A percentile compares a stretch with the other conserved stretches of the same genome.
Conservation (phyloP, 1,140 invertebrate species). For the Eriocheir sinensis region DNA sequence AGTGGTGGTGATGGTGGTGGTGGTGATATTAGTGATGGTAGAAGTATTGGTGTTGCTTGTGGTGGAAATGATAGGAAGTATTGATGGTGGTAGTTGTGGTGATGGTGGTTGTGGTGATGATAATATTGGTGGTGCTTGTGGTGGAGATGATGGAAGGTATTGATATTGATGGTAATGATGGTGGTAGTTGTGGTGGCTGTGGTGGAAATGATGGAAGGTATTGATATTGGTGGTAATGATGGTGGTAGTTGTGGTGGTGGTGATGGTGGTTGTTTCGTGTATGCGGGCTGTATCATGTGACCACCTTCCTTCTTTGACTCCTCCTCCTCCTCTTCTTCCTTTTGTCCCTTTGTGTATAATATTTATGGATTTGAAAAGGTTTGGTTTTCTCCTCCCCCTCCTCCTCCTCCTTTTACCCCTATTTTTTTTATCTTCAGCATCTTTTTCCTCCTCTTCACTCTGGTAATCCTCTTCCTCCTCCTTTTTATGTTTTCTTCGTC, state of each 20-base stretch:
- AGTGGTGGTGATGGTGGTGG: too few relatives aligned
- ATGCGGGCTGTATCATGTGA: background rate
- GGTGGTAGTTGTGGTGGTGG: background rate
- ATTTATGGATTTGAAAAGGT: background rate
- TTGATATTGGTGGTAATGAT: background rate
- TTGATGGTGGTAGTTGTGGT: background rate
- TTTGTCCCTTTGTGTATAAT: background rate
- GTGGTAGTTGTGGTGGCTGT: background rate
- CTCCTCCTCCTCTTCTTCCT: background rate
- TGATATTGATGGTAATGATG: background rate
- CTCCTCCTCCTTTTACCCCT: too few relatives aligned
- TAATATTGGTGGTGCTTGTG: background rate
- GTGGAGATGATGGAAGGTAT: background rate
- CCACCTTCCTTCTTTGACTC: background rate
- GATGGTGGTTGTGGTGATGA: background rate
- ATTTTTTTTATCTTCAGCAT: too few relatives aligned
- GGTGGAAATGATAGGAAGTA: too few relatives aligned
- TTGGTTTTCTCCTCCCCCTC: too few relatives aligned
- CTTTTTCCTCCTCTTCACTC: too few relatives aligned
- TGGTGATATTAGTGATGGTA: background rate
- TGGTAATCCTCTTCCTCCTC: background rate
- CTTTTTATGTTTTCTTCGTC: background rate
- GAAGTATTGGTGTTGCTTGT: too few relatives aligned
- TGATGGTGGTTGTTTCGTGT: background rate
- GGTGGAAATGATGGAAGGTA: background rate